phyloP scores from a whole-genome alignment of 1,140 invertebrate species.

The Antheraea pernyi region DNA sequence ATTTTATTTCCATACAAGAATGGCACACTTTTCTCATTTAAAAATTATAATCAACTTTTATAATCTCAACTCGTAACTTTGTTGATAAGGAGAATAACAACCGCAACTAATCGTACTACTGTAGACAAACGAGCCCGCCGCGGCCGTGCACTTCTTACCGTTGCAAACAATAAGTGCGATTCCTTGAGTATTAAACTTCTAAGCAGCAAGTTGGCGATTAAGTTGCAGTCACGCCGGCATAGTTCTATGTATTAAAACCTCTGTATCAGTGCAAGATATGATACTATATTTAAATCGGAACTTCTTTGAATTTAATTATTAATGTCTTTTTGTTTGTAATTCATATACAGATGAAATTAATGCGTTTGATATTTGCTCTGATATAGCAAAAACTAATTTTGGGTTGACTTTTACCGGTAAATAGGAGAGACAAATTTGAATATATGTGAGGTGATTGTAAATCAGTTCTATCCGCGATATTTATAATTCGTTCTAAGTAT shows the following conservation, averaged over 20 bases:
- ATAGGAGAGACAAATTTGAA: too few species aligned
- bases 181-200: conserved; percentile 46
- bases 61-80: background rate
- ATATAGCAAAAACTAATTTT: too few species aligned
- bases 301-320: too few species aligned
- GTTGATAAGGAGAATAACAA: conserved; percentile 10
- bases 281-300: background rate
- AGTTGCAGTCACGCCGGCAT: conserved; percentile 49
- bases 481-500: too few species aligned
- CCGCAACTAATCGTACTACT: conserved; percentile 5
- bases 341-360: too few species aligned
- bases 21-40: background rate
- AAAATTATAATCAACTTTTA: background rate
- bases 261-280: background rate
- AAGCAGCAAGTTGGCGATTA: conserved; percentile 49
- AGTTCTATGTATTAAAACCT: conserved; percentile 20
- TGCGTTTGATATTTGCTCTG: too few species aligned
- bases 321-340: too few species aligned
- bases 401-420: too few species aligned
- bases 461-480: too few species aligned
- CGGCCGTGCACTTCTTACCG: conserved; percentile 2
- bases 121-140: conserved; percentile 8
- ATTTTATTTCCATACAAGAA: background rate
- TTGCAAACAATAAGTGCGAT: conserved; percentile 25
- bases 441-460: too few species aligned